Percentiles rank a stretch among this genome's conserved stretches.
Evolutionary conservation across 2,797 vertebrate species (phyloP).

Genomic region (Pitangus sulphuratus): DNA sequence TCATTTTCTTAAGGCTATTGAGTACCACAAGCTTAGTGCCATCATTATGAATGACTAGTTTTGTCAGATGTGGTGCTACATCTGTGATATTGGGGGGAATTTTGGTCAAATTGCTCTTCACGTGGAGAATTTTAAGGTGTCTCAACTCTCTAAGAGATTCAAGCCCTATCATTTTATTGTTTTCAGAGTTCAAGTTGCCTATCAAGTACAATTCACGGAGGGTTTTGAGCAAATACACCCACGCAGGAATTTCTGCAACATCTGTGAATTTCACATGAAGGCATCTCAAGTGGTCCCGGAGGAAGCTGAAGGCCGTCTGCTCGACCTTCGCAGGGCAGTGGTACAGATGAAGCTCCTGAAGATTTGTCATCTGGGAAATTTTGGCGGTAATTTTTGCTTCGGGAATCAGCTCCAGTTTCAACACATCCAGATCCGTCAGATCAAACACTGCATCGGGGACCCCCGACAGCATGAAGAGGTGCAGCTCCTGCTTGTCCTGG

Average conservation of each 20-base stretch:
- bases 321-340: conserved; percentile 98
- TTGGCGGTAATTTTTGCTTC: conserved; percentile 96
- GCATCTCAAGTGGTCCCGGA: conserved; percentile 95
- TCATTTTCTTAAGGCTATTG: conserved; percentile 98
- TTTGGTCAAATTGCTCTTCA: conserved; percentile 99
- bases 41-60: conserved; percentile 95
- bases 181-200: conserved; percentile 97
- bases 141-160: conserved; percentile 95
- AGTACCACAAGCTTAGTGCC: conserved; percentile 96
- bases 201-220: conserved; percentile 93
- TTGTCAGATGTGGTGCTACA: conserved; percentile 92
- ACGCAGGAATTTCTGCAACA: conserved; percentile 95
- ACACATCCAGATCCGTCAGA: conserved; percentile 92
- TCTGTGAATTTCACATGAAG: conserved; percentile 99
- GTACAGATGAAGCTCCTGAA: conserved; percentile 95
- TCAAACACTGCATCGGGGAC: conserved; percentile 96
- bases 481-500: conserved; percentile 94
- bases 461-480: conserved; percentile 96
- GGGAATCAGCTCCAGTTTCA: conserved; percentile 95
- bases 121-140: conserved; percentile 92
- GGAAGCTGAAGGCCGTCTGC: conserved; percentile 96
- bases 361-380: conserved; percentile 96
- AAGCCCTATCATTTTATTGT: conserved; percentile 98
- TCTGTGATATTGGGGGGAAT: conserved; percentile 98
- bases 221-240: conserved; percentile 95